Evolutionary conservation across 2,888 invertebrate species (phyloP), one percentile per base, ranked within the genome.

Genomic region (Leptinotarsa peninsularis): DNA sequence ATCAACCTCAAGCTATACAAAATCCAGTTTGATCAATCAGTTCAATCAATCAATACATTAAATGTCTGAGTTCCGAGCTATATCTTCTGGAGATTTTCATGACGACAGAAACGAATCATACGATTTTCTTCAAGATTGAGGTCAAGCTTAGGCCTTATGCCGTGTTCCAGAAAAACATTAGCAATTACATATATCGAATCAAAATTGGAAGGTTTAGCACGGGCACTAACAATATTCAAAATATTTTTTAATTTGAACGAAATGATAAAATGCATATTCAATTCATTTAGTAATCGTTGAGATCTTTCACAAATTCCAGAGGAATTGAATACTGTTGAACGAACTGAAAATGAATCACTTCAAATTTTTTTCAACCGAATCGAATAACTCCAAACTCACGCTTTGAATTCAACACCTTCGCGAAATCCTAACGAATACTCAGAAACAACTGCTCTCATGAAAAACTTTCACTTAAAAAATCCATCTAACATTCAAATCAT

Each of bases 381-480:
- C n/a, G 67, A 67, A 33, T 49, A 5, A 21, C 43, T 43, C 7
- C 67, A 67, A 67, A 67, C 49, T 14, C 49, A 67, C 49, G n/a
- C 67, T 43, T 67, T 67, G 49, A 67, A 67, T 67, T 67, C 67
- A 67, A 67, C 21, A n/a, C 54, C 54, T 56, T 56, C 10, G 18
- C 54, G 2, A 54, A n/a, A 0, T 54, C 18, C 18, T 54, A 7
- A 17, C 2, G 21, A 54, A 54, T 10, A 54, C n/a, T n/a, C n/a
- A 17, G 54, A n/a, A 18, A 54, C 4, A 21, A 54, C 17, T n/a
- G 21, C 18, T 18, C 21, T 17, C 5, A 18, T 54, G n/a, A 54
- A n/a, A 18, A 21, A 54, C 54, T 54, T n/a, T 2, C 54, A 54
- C 54, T 4, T 54, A 1, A 54, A 54, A 54, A 10, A 54, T n/a